These are phyloP conservation scores for Nesoenas mayeri DNA, from an alignment of 2,113 vertebrate species.

Conservation along the genomic window DNA sequence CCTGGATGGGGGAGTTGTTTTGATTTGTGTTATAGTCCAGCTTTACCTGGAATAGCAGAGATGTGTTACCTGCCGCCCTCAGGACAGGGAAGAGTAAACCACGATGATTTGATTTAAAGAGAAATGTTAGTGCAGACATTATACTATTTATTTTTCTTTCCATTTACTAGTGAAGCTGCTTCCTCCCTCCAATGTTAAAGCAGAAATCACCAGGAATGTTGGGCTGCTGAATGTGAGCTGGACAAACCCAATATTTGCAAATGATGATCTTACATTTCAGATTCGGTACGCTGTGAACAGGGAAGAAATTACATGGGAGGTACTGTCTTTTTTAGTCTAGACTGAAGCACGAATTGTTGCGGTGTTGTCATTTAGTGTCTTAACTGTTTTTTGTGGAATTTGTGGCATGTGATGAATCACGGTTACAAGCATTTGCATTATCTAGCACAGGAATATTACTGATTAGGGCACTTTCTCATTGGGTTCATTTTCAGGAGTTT, in stretches of 20 bases:
- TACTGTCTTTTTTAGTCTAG: conserved; percentile 18
- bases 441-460: not conserved
- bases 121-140: not conserved
- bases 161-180: conserved; percentile 84
- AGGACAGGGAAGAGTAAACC: not conserved
- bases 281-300: conserved; percentile 73
- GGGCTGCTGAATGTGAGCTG: conserved; percentile 84
- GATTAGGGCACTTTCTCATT: not conserved
- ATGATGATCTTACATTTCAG: conserved; percentile 79
- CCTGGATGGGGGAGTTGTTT: not conserved
- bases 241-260: conserved; percentile 76
- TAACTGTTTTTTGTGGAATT: not conserved
- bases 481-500: not conserved
- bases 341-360: not conserved
- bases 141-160: not conserved
- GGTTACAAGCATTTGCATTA: not conserved
- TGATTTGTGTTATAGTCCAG: not conserved
- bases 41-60: not conserved
- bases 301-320: conserved; percentile 80
- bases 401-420: not conserved
- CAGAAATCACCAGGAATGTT: conserved; percentile 73
- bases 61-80: not conserved
- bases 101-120: not conserved
- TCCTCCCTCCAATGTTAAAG: conserved; percentile 77
- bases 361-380: rapidly evolving